A percentile compares a stretch with the other conserved stretches of the same genome.
Evolutionary conservation across 2,888 invertebrate species (phyloP).

Genomic region (Thera obeliscata): DNA sequence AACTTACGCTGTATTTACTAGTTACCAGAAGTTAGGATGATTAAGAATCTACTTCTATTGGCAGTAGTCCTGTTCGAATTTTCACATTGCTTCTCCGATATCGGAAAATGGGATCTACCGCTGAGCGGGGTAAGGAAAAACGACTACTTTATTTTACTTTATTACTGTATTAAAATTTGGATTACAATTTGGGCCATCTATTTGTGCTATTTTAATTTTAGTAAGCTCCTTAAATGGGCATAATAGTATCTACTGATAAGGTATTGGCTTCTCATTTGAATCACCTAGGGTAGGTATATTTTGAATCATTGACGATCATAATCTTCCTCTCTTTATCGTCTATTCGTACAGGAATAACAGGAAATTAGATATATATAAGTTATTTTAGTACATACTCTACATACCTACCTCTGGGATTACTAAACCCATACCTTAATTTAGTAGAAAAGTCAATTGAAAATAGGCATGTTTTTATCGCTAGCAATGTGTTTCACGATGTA

Average conservation of each 20-base stretch:
- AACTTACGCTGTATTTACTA: conserved; percentile 1
- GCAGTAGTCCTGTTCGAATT: conserved; percentile 60
- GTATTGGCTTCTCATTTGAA: too few species aligned
- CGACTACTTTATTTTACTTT: not conserved
- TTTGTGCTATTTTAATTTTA: too few species aligned
- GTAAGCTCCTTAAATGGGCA: too few species aligned
- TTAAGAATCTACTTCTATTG: conserved; percentile 60
- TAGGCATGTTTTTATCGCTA: not conserved
- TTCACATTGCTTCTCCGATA: conserved; percentile 82
- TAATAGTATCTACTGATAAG: too few species aligned
- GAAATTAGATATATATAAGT: too few species aligned
- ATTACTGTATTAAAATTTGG: not conserved
- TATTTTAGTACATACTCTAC: too few species aligned
- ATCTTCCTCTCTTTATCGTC: too few species aligned
- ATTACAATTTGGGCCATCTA: not conserved
- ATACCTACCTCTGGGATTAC: too few species aligned
- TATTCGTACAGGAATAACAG: too few species aligned
- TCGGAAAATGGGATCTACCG: conserved; percentile 87
- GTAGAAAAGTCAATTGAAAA: not conserved
- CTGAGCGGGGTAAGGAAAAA: conserved; percentile 78
- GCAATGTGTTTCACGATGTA: not conserved
- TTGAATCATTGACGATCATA: too few species aligned
- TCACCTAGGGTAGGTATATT: too few species aligned
- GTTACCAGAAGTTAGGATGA: conserved; percentile 55
- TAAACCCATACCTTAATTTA: too few species aligned